Evolutionary conservation across 1,140 invertebrate genomes (phyloP).

Genomic region (Aplysia californica): DNA sequence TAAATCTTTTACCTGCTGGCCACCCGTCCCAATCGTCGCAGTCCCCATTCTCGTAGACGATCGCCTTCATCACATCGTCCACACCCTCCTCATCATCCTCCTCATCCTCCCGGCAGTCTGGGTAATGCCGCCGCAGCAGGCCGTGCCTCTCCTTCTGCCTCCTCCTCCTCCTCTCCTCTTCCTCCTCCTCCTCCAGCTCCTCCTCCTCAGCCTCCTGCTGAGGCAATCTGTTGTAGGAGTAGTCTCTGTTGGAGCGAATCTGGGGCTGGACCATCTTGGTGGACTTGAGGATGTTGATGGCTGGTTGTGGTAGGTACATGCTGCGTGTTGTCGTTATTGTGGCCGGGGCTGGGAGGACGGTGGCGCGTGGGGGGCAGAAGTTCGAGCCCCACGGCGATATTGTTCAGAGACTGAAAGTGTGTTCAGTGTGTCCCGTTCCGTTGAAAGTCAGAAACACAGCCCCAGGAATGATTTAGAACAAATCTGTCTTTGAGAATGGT

Average conservation of each 20-base stretch:
- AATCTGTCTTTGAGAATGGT: not conserved
- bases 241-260: not conserved
- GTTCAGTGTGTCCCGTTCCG: not conserved
- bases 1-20: not conserved
- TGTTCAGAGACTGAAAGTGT: not conserved
- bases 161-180: not conserved
- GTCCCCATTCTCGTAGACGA: too few species aligned
- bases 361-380: too few species aligned
- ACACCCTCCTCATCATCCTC: not conserved
- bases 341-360: too few species aligned
- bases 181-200: not conserved
- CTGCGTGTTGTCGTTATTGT: too few species aligned
- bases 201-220: not conserved
- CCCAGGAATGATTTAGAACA: not conserved
- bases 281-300: not conserved
- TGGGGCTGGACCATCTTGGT: not conserved
- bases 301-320: conserved; percentile 4
- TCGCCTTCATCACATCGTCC: too few species aligned
- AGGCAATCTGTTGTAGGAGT: not conserved
- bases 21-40: not conserved
- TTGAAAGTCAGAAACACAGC: not conserved
- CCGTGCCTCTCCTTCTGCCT: not conserved
- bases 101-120: too few species aligned
- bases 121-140: too few species aligned
- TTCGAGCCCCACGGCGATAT: not conserved